Evolutionary conservation across 2,113 vertebrate species (phyloP).

Genomic region (Sterrhoptilus dennistouni): DNA sequence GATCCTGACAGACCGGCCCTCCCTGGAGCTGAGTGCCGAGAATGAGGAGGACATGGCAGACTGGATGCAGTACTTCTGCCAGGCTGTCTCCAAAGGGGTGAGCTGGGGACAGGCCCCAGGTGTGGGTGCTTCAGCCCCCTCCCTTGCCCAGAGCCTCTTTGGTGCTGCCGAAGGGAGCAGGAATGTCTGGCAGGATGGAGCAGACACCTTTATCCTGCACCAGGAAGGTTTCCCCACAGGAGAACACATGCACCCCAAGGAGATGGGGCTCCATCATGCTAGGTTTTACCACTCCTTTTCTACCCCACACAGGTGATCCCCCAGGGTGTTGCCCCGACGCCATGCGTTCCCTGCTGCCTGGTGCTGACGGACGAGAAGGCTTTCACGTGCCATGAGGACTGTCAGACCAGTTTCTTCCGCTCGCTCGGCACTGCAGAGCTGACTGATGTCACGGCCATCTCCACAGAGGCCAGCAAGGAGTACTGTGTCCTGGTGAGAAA

Average conservation of each 20-base stretch:
- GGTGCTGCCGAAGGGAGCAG: rapidly evolving
- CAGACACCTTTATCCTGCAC: not conserved
- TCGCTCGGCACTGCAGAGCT: slow-evolving; percentile 83
- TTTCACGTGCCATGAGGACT: slow-evolving; percentile 95
- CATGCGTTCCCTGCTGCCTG: slow-evolving; percentile 92
- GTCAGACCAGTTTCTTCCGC: slow-evolving; percentile 97
- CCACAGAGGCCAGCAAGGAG: slow-evolving; percentile 79
- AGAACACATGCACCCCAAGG: not conserved
- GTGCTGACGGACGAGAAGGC: slow-evolving; percentile 84
- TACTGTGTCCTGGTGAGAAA: slow-evolving; percentile 90
- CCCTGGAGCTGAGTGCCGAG: slow-evolving; percentile 89
- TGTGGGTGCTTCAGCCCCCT: rapidly evolving
- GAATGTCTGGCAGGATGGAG: not conserved
- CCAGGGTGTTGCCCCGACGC: slow-evolving; percentile 84
- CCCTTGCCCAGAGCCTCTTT: not conserved
- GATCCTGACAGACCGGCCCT: slow-evolving; percentile 87
- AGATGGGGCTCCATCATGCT: not conserved
- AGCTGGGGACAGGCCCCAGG: not conserved
- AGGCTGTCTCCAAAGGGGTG: slow-evolving; percentile 96
- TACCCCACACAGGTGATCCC: slow-evolving; percentile 82
- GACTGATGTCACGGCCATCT: slow-evolving; percentile 74
- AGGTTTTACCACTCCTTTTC: not conserved
- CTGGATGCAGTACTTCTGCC: slow-evolving; percentile 96
- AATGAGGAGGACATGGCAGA: slow-evolving; percentile 94
- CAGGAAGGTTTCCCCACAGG: not conserved